Evolutionary conservation across 1,140 invertebrate species (phyloP), one percentile per base, ranked within the genome.

Genomic region (Cheumatopsyche charites): DNA sequence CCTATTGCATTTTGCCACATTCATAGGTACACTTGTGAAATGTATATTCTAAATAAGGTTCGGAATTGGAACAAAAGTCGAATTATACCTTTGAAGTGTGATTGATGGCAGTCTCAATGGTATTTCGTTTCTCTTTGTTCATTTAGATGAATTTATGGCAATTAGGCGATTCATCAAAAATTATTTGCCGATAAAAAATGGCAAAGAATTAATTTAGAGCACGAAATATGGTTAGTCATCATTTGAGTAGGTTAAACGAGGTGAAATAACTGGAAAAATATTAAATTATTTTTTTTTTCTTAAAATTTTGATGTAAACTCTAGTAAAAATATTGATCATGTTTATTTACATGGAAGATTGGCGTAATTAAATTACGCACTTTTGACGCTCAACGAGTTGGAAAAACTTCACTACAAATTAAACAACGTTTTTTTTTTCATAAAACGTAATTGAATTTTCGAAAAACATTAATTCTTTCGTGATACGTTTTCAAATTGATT

Each of bases 21-120:
- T 36, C 9, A 36, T 36, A 36, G 29, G 29, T 36, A 4, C 9
- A 4, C 29, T 4, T 70, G 42, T n/a, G n/a, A n/a, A n/a, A n/a
- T n/a, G n/a, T n/a, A n/a, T n/a, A n/a, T n/a, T 68, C 55, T 42
- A 41, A 62, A 36, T 36, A n/a, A n/a, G n/a, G 29, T 3, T 9
- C 29, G 9, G 9, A 36, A 36, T 36, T 36, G 29, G 9, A 36
- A 36, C 47, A 52, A 52, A 52, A 52, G 47, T 6, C 47, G 19
- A 52, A n/a, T 52, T 52, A 17, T 52, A 17, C 47, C 47, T 52
- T 52, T 52, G 47, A 52, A 52, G 47, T 15, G 47, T 15, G 47
- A 52, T 17, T 52, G n/a, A 17, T 52, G 2, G 12, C 47, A 9
- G n/a, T 17, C 15, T 52, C 15, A 5, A 15, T 52, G n/a, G 15